Base-by-base conservation (phyloP, 1,140 invertebrate species). In the Drosophila repletoides region DNA sequence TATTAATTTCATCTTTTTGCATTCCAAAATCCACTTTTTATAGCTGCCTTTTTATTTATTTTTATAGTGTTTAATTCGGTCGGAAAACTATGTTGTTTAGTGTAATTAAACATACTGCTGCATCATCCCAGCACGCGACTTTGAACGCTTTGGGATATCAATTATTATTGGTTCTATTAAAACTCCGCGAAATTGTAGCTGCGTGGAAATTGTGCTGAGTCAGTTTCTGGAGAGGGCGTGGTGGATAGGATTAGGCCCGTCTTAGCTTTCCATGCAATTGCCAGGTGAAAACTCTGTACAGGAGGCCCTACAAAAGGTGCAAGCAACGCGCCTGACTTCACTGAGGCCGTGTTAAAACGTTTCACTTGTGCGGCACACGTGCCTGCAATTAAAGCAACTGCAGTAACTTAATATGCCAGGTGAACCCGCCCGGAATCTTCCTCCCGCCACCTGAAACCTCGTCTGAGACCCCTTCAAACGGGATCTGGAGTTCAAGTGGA, bases 331-430 rank as follows among this genome's bases (percentile, higher is more conserved):
- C 72, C 46, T 65, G 61, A 75, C 75, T 80, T 69, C 40, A 48
- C 60, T 65, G 68, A 33, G 22, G 14, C 41, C 34, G 66, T 72
- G 69, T 61, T 56, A 76, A 73, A 76, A 55, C 59, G 68, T 17
- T 60, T 83, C 76, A 74, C 53, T 60, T 51, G 36, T 43, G 36
- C 51, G 29, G 53, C 56, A 71, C 81, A 84, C 84, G 84, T 88
- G 84, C 69, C 84, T 84, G 75, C 84, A 88, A 83, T 88, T 88
- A 88, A 76, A 53, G 46, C 24, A 28, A 67, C 41, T 64, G 28
- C 56, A 84, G 84, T 84, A 88, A 88, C 79, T 84, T 51, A 68
- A 88, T 88, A 80, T 61, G 51, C 29, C 31, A 53, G 36, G 36
- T 15, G 26, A 3, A 9, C 17, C 19, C 28, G 10, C 40, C 31